A percentile compares a stretch with the other conserved stretches of the same genome.
Conservation (phyloP, 2,888 invertebrate genomes). For the Mesochorus sp. region DNA sequence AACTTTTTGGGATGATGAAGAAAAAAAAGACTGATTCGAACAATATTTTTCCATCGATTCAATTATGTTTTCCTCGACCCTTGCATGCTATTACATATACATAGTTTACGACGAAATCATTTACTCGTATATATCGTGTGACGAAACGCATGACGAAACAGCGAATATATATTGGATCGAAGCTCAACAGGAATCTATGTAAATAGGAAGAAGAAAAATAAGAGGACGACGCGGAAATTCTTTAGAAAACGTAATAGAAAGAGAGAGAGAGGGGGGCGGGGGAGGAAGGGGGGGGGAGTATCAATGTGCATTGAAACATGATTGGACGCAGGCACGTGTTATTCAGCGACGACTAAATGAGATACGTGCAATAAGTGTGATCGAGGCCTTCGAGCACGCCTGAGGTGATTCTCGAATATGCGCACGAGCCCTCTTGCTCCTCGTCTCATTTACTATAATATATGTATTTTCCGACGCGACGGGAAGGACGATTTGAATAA, state of each 20-base stretch:
- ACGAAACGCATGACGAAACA: too few species aligned
- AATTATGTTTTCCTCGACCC: too few species aligned
- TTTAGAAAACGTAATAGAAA: not conserved
- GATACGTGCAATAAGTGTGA: not conserved
- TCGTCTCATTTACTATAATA: conserved; percentile 29
- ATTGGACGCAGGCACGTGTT: conserved; percentile 20
- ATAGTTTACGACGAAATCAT: too few species aligned
- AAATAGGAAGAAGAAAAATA: too few species aligned
- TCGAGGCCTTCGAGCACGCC: conserved; percentile 15
- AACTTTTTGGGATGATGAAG: too few species aligned
- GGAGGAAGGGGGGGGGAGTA: not conserved
- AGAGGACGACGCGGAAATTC: too few species aligned
- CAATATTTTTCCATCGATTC: too few species aligned
- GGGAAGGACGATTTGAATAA: conserved; percentile 44
- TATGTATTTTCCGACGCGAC: conserved; percentile 19
- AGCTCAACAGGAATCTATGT: too few species aligned
- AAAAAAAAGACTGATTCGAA: too few species aligned
- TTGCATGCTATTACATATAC: too few species aligned
- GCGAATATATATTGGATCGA: too few species aligned
- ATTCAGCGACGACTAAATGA: conserved; percentile 30
- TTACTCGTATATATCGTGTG: too few species aligned
- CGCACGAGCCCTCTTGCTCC: conserved; percentile 13
- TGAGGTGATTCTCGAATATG: not conserved
- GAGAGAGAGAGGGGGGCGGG: not conserved
- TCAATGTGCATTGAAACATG: conserved; percentile 19